Evolutionary conservation across 2,888 invertebrate species (phyloP), one percentile per base, ranked within the genome.

Genomic region (Hybos culiciformis): DNA sequence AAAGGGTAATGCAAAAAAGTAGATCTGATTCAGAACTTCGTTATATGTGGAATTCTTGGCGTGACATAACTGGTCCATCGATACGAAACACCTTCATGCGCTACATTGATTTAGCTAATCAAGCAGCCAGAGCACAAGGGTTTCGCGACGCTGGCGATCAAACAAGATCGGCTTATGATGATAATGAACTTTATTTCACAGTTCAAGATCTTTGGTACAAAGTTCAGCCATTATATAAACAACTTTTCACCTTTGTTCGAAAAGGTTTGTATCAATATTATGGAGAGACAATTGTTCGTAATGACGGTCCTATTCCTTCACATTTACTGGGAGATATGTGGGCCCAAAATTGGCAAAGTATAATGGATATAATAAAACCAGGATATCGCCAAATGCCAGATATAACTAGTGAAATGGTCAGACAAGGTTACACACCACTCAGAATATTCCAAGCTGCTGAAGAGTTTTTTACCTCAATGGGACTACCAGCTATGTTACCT

Each of bases 291-390:
- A 68, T 59, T 1, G 62, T 80, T 2, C 62, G 77, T 18, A 61
- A 68, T 4, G 80, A 81, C 45, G 86, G 87, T 0, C 85, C 87
- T 0, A 75, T 92, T 42, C 90, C 91, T 0, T 84, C 85, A 0
- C 90, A 91, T 68, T 58, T 91, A 12, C 60, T 91, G 12, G 90
- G 88, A 12, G 83, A 86, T 62, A 77, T 86, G 75, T 87, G 86
- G 86, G 80, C 80, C 0, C 86, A 87, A 59, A 79, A 80, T 53
- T 87, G 86, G 86, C 77, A 77, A 50, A 77, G 78, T 12, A 74
- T 86, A 37, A 75, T 75, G 57, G 80, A 83, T 48, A 60, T 83
- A 29, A 78, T 86, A 46, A 75, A 78, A 59, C 85, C 90, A 0
- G 88, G 78, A 60, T 79, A 81, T 0, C 34, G 17, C 2, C 74